phyloP scores from a whole-genome alignment of 2,797 vertebrate genomes.

The Carduelis carduelis region DNA sequence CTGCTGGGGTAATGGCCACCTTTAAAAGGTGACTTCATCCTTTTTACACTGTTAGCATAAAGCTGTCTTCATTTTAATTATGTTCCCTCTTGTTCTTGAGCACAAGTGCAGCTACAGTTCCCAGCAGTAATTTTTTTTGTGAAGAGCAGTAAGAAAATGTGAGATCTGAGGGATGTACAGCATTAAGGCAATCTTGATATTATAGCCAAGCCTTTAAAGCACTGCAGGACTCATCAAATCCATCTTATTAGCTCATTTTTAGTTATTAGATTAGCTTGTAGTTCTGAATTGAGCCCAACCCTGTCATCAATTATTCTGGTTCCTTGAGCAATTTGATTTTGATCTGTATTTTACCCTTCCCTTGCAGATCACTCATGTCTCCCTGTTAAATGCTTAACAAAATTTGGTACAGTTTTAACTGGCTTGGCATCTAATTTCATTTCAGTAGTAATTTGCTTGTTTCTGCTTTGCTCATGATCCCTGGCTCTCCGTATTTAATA shows the following conservation, averaged over 20 bases:
- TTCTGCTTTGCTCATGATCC: neutral
- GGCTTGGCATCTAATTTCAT: constrained; percentile 3
- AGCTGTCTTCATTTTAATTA: neutral
- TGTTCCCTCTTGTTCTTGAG: neutral
- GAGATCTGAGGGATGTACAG: neutral
- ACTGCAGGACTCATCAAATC: neutral
- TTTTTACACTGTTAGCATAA: neutral
- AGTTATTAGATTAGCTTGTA: constrained; percentile 19
- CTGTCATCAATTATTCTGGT: neutral
- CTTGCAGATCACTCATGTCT: neutral
- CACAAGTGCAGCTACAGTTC: neutral
- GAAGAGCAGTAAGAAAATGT: neutral
- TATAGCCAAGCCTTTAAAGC: neutral
- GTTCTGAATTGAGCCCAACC: neutral
- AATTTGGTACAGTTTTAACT: neutral
- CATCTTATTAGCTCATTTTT: constrained; percentile 4
- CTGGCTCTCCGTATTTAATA: neutral
- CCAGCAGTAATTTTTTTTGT: neutral
- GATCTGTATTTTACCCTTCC: neutral
- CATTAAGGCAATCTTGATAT: neutral
- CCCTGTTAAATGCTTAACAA: neutral
- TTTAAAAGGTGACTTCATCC: neutral
- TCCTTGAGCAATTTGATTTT: constrained; percentile 13
- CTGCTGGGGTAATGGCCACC: neutral
- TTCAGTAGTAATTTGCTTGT: neutral